A percentile compares a stretch with the other conserved stretches of the same genome.
These are phyloP conservation scores for Periparus ater DNA, from an alignment of 2,797 vertebrate species.

Conservation along the genomic window DNA sequence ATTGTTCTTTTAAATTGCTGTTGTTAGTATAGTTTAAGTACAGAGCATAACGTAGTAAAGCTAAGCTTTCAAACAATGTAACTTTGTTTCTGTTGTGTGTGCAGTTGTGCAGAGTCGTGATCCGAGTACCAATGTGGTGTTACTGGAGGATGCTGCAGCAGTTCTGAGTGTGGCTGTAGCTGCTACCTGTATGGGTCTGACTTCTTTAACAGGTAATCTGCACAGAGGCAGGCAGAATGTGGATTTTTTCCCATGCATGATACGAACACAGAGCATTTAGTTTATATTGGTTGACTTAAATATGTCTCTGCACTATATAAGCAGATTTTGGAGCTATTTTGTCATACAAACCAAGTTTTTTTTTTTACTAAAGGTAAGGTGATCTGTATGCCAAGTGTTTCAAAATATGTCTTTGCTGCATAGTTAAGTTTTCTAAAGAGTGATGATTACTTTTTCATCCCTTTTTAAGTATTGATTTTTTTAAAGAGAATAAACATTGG, in stretches of 20 bases:
- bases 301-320: neutral
- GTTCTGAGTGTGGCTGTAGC: conserved; percentile 92
- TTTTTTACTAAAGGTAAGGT: neutral
- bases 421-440: neutral
- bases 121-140: conserved; percentile 96
- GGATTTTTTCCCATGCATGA: neutral
- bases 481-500: neutral
- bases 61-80: neutral
- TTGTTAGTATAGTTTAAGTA: neutral
- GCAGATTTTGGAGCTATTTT: neutral
- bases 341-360: neutral
- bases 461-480: neutral
- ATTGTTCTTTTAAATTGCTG: neutral
- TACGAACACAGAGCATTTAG: neutral
- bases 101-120: conserved; percentile 95
- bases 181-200: conserved; percentile 94
- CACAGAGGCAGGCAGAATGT: neutral
- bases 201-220: conserved; percentile 91
- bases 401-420: neutral
- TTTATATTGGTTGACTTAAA: neutral
- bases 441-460: neutral
- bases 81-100: neutral
- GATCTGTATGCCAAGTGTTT: neutral
- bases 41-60: neutral
- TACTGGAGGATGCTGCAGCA: conserved; percentile 94